Base-by-base conservation (phyloP, 2,797 vertebrate species). In the Rhyacichthys aspro region DNA sequence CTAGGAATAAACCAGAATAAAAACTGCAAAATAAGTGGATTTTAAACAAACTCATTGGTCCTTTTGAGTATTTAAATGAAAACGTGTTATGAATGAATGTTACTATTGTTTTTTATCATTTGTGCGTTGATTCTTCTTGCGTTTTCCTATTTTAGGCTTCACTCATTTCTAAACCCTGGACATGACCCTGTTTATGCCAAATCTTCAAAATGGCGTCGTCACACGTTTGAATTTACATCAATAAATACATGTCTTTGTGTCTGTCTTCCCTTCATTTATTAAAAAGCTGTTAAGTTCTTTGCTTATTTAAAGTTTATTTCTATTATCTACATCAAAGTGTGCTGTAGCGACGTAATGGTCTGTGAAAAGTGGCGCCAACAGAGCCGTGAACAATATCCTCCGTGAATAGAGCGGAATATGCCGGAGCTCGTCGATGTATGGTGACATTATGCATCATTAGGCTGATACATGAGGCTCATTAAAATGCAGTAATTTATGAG, bases 381-480 rank as follows among this genome's bases (percentile, higher is more conserved):
- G 58, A 54, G 60, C 53, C 19, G 8, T 70, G 69, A 74, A 72
- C 63, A 65, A 80, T 65, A 57, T 66, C 47, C 48, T 76, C 74
- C 55, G 54, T 11, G 64, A 78, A 48, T 5, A 48, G 5, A 10
- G 42, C 49, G 39, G 60, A 72, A 73, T 61, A 73, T 82, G 55
- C 71, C 43, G 55, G 57, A 46, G 61, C 48, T 50, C n/a, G 72
- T 45, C 65, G 78, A 16, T 45, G 73, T 80, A 57, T 52, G 58
- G 1, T 61, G 70, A 57, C 17, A 58, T 11, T 59, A 66, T 53
- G 77, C 81, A 42, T 81, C 78, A 72, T 83, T 71, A 59, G 58
- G 41, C 56, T 55, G 79, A 82, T 69, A 38, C 63, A 77, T 45
- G 63, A 76, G 74, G 14, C 66, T 67, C 70, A 42, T 75, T 80